Conservation (phyloP, 2,113 vertebrate species). For the Nycticryphes semicollaris region DNA sequence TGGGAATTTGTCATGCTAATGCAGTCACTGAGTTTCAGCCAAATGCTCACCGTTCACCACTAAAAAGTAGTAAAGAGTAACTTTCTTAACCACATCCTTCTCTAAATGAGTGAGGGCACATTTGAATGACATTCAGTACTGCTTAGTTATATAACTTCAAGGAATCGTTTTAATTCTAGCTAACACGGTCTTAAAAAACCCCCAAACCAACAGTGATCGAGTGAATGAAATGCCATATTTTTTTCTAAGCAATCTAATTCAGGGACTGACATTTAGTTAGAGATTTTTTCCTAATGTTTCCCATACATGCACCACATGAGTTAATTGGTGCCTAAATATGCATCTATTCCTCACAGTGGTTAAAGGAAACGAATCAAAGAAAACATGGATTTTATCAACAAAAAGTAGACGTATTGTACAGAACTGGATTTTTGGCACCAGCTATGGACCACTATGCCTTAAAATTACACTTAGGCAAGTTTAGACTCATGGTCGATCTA, state of each 20-base stretch:
- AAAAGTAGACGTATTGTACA: rapidly evolving
- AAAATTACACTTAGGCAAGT: neutral
- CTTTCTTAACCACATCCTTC: neutral
- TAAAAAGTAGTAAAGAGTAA: neutral
- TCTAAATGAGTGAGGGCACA: neutral
- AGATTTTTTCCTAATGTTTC: neutral
- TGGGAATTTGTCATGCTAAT: neutral
- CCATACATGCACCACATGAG: neutral
- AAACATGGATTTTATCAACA: neutral
- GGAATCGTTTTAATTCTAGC: neutral
- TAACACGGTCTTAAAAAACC: neutral
- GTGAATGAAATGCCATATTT: neutral
- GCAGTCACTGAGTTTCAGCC: neutral
- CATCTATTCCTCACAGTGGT: neutral
- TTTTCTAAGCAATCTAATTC: neutral
- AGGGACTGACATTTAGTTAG: neutral
- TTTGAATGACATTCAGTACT: neutral
- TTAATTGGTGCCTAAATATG: neutral
- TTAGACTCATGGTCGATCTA: neutral
- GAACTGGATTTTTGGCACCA: neutral
- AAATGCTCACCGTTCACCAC: neutral
- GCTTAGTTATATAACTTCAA: neutral
- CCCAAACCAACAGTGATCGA: neutral
- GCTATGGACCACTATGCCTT: neutral
- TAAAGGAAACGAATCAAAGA: neutral